Percentiles rank a stretch among this genome's conserved stretches.
Evolutionary conservation across 2,888 invertebrate genomes (phyloP).

Genomic region (Eudasyphora cyanicolor): DNA sequence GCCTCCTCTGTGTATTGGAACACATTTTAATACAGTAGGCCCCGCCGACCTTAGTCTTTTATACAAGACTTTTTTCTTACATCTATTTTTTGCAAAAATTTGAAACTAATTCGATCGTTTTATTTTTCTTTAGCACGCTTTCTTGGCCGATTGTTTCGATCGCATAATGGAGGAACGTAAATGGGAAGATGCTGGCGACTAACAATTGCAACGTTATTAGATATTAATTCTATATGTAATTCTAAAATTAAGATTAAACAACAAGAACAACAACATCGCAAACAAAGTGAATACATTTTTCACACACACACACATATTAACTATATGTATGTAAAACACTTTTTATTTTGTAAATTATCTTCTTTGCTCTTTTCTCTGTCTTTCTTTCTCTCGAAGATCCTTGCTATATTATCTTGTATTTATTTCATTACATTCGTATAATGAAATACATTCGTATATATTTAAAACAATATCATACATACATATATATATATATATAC

Average conservation of each 20-base stretch:
- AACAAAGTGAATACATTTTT: conserved; percentile 50
- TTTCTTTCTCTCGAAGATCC: background rate
- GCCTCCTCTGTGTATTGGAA: too few relatives aligned
- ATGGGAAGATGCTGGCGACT: conserved; percentile 91
- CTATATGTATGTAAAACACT: background rate
- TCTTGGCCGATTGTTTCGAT: conserved; percentile 92
- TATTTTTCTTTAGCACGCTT: conserved; percentile 74
- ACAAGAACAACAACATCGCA: conserved; percentile 45
- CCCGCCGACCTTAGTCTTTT: too few relatives aligned
- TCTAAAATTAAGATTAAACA: conserved; percentile 60
- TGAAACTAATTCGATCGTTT: too few relatives aligned
- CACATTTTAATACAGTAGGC: too few relatives aligned
- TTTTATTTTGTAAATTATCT: conserved; percentile 38
- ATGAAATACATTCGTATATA: background rate
- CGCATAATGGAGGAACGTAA: conserved; percentile 95
- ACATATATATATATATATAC: too few relatives aligned
- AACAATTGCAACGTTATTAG: conserved; percentile 77
- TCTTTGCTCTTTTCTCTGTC: conserved; percentile 25
- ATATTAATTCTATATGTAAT: conserved; percentile 62
- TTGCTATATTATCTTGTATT: conserved; percentile 28
- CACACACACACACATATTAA: conserved; percentile 45
- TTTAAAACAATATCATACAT: background rate
- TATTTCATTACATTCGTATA: conserved; percentile 13
- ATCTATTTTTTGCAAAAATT: too few relatives aligned
- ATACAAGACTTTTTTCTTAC: too few relatives aligned